Base-by-base conservation (phyloP, 2,888 invertebrate species). In the Papilio gigon region DNA sequence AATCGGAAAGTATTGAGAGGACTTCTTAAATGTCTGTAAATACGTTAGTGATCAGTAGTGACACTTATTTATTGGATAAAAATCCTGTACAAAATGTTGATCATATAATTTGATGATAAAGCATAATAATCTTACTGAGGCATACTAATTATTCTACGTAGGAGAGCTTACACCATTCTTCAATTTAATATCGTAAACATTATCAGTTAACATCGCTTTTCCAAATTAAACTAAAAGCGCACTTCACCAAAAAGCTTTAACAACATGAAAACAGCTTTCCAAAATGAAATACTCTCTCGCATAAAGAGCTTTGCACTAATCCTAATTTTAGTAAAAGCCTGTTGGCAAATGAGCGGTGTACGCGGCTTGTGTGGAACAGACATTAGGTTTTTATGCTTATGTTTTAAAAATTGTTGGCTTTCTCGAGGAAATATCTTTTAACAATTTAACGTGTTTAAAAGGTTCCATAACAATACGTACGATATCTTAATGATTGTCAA, bases 261-360 rank as follows among this genome's bases (percentile, higher is more conserved):
- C 50, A 56, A 30, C 30, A 56, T 30, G 53, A 30, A 56, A 50
- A 56, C 27, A 30, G 53, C 53, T 56, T 56, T 30, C 30, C 53
- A 56, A 56, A n/a, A 50, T 35, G 63, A 50, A 63, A 33, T 63
- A 63, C 50, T 40, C 40, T 63, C 35, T 35, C 53, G n/a, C 30
- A 56, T 63, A 63, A 50, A 63, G 33, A 63, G 50, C 63, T 27
- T 20, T 47, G 62, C 62, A 44, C 42, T 62, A 44, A 62, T 62
- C 30, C 44, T 62, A 62, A 62, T 62, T 62, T 62, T 44, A 44
- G 27, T 62, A 62, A 62, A 62, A 62, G 62, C 62, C 30, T 62
- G 47, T 62, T 47, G 30, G 62, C 30, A 56, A 56, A 56, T 56
- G 53, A 56, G 53, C 30, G 30, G 53, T n/a, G 42, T 37, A 37